phyloP scores from a whole-genome alignment of 2,113 vertebrate species.

The Alligator mississippiensis region DNA sequence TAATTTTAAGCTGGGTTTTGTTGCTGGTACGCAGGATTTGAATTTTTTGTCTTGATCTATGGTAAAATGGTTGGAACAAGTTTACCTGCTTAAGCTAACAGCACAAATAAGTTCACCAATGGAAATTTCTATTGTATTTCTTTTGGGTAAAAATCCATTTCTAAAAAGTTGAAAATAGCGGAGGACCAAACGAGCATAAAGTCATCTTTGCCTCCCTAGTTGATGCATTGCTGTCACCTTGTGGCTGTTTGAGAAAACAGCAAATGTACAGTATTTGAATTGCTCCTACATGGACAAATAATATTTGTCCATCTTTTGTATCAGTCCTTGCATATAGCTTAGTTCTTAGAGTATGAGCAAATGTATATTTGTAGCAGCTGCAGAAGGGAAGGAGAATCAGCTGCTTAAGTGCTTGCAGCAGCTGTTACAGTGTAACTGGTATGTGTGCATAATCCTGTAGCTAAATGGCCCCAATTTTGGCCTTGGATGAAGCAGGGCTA shows the following conservation, averaged over 20 bases:
- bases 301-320: background rate
- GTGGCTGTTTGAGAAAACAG: fast-evolving
- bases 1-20: background rate
- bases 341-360: too few relatives aligned
- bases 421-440: too few relatives aligned
- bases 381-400: too few relatives aligned
- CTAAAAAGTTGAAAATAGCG: fast-evolving
- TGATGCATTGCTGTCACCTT: constrained; percentile 39
- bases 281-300: fast-evolving
- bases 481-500: too few relatives aligned
- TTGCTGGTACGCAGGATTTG: background rate
- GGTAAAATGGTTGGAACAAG: fast-evolving
- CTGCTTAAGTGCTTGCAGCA: too few relatives aligned
- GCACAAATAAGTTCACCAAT: fast-evolving
- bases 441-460: too few relatives aligned
- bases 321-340: background rate
- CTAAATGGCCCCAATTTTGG: too few relatives aligned
- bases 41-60: fast-evolving
- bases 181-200: fast-evolving
- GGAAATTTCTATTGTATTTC: fast-evolving
- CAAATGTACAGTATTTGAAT: background rate
- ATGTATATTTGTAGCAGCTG: too few relatives aligned
- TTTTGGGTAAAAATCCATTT: fast-evolving
- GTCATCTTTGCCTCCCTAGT: background rate
- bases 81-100: fast-evolving